Evolutionary conservation across 2,797 vertebrate genomes (phyloP).

Genomic region (Eutrigla gurnardus): DNA sequence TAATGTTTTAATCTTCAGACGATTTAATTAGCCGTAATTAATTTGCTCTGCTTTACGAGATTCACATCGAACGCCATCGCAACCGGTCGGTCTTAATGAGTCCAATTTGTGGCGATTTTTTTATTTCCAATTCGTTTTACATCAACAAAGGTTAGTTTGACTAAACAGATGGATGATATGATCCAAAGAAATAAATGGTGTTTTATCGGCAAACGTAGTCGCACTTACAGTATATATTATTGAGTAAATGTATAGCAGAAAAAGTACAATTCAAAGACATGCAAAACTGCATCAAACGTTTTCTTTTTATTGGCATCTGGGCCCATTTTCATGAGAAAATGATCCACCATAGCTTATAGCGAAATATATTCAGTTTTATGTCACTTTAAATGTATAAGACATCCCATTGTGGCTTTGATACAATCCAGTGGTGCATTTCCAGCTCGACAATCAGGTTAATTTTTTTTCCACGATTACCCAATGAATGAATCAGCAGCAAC

Average conservation of each 20-base stretch:
- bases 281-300: neutral
- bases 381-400: too few relatives aligned
- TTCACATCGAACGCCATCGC: neutral
- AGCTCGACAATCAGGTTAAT: too few relatives aligned
- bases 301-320: neutral
- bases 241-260: neutral
- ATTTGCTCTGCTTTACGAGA: constrained; percentile 33
- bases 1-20: constrained; percentile 39
- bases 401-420: too few relatives aligned
- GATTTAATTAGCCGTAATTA: constrained; percentile 44
- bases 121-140: constrained; percentile 22
- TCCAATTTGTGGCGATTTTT: constrained; percentile 19
- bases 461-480: neutral
- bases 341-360: neutral
- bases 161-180: neutral
- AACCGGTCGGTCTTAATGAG: neutral
- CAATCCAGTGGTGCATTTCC: too few relatives aligned
- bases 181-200: neutral
- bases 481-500: neutral
- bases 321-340: neutral
- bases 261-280: neutral
- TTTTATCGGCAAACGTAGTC: neutral
- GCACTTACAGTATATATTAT: neutral
- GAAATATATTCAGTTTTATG: too few relatives aligned
- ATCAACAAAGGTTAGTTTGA: constrained; percentile 4